Conservation (phyloP, 2,113 vertebrate species). For the Zootoca vivipara region DNA sequence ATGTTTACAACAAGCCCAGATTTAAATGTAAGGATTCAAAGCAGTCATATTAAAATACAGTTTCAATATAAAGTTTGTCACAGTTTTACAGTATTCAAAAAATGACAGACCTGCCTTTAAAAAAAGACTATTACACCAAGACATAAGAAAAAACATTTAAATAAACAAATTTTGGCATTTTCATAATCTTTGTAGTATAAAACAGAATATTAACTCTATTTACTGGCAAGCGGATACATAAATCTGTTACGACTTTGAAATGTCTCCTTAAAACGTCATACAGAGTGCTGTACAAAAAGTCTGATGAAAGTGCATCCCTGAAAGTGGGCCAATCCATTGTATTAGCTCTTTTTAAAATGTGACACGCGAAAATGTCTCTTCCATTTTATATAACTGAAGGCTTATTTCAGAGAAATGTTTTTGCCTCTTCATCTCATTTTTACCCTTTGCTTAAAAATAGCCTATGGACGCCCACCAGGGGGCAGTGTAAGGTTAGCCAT, state of each 20-base stretch:
- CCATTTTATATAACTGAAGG: conserved; percentile 70
- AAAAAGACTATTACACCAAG: conserved; percentile 87
- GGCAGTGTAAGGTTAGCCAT: conserved; percentile 96
- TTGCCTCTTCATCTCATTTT: conserved; percentile 72
- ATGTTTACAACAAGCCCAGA: conserved; percentile 86
- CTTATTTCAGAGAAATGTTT: conserved; percentile 69
- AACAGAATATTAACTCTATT: conserved; percentile 85
- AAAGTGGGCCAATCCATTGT: conserved; percentile 84
- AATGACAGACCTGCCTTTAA: conserved; percentile 86
- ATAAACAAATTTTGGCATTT: conserved; percentile 86
- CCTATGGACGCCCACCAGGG: conserved; percentile 89
- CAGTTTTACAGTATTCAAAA: conserved; percentile 96
- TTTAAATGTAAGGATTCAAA: conserved; percentile 87
- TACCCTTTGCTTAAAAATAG: conserved; percentile 78
- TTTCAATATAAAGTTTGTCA: conserved; percentile 96
- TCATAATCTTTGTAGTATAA: conserved; percentile 89
- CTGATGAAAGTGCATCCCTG: conserved; percentile 93
- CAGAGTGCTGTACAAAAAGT: conserved; percentile 93
- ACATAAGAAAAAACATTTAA: conserved; percentile 84
- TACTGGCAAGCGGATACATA: conserved; percentile 79
- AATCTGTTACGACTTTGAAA: conserved; percentile 77
- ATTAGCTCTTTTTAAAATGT: conserved; percentile 76
- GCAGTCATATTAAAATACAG: conserved; percentile 96
- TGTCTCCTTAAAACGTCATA: conserved; percentile 91
- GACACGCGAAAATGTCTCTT: conserved; percentile 65